Evolutionary conservation across 92 coral and sea anemone genomes (phyloP).

Genomic region (Virgularia gustaviana): DNA sequence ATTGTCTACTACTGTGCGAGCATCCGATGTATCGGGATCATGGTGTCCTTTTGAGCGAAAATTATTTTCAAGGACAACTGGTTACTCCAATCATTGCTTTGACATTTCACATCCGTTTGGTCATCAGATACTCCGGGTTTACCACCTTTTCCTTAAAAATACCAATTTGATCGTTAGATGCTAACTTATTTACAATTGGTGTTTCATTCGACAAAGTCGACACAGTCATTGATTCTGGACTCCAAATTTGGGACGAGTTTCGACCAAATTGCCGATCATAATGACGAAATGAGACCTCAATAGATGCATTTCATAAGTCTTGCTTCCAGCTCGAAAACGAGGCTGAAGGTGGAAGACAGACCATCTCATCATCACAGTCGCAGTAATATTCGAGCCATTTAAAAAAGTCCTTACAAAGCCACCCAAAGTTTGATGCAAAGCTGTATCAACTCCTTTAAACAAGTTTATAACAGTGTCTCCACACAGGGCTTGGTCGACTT

Average conservation of each 20-base stretch:
- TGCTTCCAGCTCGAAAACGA: too few relatives aligned
- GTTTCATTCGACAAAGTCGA: background rate
- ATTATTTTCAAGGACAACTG: background rate
- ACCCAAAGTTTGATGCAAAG: background rate
- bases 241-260: conserved; percentile 8
- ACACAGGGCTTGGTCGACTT: conserved; percentile 17
- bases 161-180: too few relatives aligned
- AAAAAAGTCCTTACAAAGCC: background rate
- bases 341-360: too few relatives aligned
- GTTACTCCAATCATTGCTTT: background rate
- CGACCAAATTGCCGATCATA: conserved; percentile 11
- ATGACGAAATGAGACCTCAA: conserved; percentile 3
- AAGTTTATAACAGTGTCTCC: conserved; percentile 4
- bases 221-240: background rate
- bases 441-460: conserved; percentile 5
- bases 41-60: background rate
- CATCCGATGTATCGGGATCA: background rate
- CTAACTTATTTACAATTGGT: too few relatives aligned
- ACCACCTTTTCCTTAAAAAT: too few relatives aligned
- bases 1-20: background rate
- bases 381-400: conserved; percentile 10
- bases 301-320: too few relatives aligned
- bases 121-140: conserved; percentile 29
- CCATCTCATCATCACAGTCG: too few relatives aligned
- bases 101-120: background rate